Evolutionary conservation across 2,888 invertebrate genomes (phyloP).

Genomic region (Diplolepis rosae): DNA sequence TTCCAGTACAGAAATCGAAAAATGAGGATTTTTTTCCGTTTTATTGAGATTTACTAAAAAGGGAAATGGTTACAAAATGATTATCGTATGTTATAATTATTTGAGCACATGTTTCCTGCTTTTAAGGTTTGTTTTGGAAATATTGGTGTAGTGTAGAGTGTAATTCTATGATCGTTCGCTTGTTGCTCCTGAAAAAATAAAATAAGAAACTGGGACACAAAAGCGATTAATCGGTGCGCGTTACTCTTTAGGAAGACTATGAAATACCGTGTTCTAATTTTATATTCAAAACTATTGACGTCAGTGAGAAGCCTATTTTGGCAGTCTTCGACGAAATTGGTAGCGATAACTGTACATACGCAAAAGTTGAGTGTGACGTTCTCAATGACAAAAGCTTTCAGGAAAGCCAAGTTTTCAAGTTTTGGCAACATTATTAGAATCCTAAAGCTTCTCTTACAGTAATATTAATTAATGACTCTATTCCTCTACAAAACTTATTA

Average conservation of each 20-base stretch:
- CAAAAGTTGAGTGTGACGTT: slow-evolving; percentile 21
- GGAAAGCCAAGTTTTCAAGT: slow-evolving; percentile 11
- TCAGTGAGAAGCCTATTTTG: slow-evolving; percentile 27
- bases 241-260: slow-evolving; percentile 8
- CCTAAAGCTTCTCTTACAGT: too few species aligned
- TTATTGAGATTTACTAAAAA: too few species aligned
- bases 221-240: not conserved
- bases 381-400: slow-evolving; percentile 7
- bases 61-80: too few species aligned
- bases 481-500: too few species aligned
- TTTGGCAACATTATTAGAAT: not conserved
- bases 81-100: too few species aligned
- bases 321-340: slow-evolving; percentile 8
- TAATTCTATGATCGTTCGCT: not conserved
- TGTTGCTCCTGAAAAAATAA: not conserved
- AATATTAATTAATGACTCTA: too few species aligned
- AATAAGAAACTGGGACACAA: not conserved
- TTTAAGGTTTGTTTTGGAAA: too few species aligned
- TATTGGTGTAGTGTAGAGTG: too few species aligned
- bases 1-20: too few species aligned
- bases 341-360: slow-evolving; percentile 18
- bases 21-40: too few species aligned
- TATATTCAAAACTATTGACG: slow-evolving; percentile 16
- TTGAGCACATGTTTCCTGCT: too few species aligned
- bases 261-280: slow-evolving; percentile 14